Evolutionary conservation across 2,113 vertebrate species (phyloP), one percentile per base, ranked within the genome.

Genomic region (Notarius quadriscutis): DNA sequence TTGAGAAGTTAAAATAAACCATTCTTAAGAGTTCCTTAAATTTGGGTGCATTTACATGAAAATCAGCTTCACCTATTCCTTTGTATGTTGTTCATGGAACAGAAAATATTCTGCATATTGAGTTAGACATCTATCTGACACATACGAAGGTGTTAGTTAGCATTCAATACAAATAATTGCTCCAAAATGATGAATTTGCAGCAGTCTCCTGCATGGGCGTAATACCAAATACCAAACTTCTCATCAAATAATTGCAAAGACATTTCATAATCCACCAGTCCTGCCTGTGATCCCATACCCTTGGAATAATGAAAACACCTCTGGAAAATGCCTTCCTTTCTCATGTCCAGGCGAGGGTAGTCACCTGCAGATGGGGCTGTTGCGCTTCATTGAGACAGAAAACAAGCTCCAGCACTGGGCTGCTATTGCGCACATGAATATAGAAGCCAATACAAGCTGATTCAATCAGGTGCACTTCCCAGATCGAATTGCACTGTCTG

Each of bases 351-450:
- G 10, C 79, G 15, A 63, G 84, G 78, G 69, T 60, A 62, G 7
- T 51, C 17, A 50, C 62, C 91, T 89, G 84, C 71, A 92, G 90
- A 87, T 87, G 91, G 91, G 57, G 67, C 78, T 89, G 80, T 90
- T 87, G 86, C 50, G 78, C 88, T 88, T 89, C 85, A 84, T 25
- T 80, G 87, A 62, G 27, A 81, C 72, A 18, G 65, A 84, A 81
- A 62, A 85, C 57, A 41, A 65, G 48, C 48, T 88, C 65, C 51
- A 27, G 22, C 4, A 0, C 55, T 25, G 18, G 41, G 25, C 50
- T 34, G 58, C 60, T 86, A n/a, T 27, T 55, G 69, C 67, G 20
- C 58, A 71, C 17, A 30, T 58, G 55, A 41, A 83, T 86, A 83
- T 86, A 69, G 62, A 25, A 57, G 80, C 67, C 48, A 83, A 87